These are phyloP conservation scores for Amorpha juglandis DNA, from an alignment of 2,888 invertebrate species.

Conservation along the genomic window DNA sequence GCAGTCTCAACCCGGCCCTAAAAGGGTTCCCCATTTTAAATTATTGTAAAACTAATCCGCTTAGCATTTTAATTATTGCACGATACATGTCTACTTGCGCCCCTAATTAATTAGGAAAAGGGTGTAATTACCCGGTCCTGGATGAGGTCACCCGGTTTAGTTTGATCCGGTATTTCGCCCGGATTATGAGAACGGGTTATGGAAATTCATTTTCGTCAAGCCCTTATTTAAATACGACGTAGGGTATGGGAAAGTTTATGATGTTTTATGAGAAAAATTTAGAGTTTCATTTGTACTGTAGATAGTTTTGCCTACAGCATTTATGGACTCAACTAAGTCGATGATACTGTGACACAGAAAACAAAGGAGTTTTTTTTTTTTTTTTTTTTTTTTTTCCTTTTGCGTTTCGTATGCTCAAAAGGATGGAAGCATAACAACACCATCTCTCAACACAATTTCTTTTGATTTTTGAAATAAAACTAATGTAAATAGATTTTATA, in stretches of 20 bases:
- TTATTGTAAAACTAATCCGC: conserved; percentile 64
- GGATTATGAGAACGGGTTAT: conserved; percentile 18
- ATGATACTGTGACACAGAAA: too few species aligned
- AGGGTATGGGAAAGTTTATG: not conserved
- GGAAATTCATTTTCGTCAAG: not conserved
- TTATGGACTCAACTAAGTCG: too few species aligned
- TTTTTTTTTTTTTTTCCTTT: too few species aligned
- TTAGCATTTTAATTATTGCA: conserved; percentile 60
- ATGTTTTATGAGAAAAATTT: not conserved
- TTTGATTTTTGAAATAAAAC: too few species aligned
- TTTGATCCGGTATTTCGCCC: conserved; percentile 14
- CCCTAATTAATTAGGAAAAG: conserved; percentile 75
- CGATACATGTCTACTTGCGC: conserved; percentile 53
- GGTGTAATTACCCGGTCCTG: conserved; percentile 47
- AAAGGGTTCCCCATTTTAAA: conserved; percentile 54
- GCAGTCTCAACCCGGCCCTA: conserved; percentile 22
- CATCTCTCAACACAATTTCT: too few species aligned
- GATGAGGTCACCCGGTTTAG: conserved; percentile 26
- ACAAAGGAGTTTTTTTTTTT: too few species aligned
- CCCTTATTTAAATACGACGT: not conserved
- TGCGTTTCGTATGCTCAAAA: too few species aligned
- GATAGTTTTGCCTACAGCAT: too few species aligned
- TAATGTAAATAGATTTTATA: too few species aligned
- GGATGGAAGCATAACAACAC: too few species aligned
- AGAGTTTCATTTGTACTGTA: too few species aligned